Conservation (phyloP, 2,113 vertebrate genomes). For the Salvator merianae region DNA sequence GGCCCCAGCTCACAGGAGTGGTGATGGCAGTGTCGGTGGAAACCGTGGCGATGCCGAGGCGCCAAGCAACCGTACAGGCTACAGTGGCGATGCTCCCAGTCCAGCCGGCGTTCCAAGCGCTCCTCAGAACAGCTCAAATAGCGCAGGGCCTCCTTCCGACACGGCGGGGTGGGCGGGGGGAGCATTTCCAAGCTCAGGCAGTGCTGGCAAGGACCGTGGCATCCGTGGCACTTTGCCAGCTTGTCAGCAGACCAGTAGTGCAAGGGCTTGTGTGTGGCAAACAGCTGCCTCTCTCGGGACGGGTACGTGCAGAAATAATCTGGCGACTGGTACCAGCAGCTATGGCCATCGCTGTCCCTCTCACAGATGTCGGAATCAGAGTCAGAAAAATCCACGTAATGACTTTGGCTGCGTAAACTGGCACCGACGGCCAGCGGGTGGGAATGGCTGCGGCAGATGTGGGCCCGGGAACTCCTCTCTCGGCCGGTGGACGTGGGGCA, state of each 20-base stretch:
- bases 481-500: slow-evolving; percentile 4
- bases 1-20: slow-evolving; percentile 69
- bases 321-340: slow-evolving; percentile 69
- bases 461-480: slow-evolving; percentile 41
- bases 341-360: slow-evolving; percentile 72
- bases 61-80: slow-evolving; percentile 83
- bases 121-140: slow-evolving; percentile 79
- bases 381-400: slow-evolving; percentile 82
- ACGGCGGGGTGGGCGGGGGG: slow-evolving; percentile 69
- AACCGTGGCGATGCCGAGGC: slow-evolving; percentile 67
- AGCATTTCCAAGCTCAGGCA: slow-evolving; percentile 76
- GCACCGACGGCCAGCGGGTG: slow-evolving; percentile 75
- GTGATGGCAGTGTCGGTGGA: slow-evolving; percentile 68
- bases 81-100: slow-evolving; percentile 82
- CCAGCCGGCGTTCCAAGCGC: slow-evolving; percentile 85
- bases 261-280: slow-evolving; percentile 77
- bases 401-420: slow-evolving; percentile 75
- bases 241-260: slow-evolving; percentile 93
- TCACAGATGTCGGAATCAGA: slow-evolving; percentile 78
- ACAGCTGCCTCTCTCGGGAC: slow-evolving; percentile 83
- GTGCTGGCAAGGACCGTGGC: slow-evolving; percentile 73
- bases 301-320: slow-evolving; percentile 89
- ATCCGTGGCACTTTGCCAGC: slow-evolving; percentile 84
- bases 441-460: slow-evolving; percentile 63
- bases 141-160: slow-evolving; percentile 76